Percentiles rank a stretch among this genome's conserved stretches.
Evolutionary conservation across 1,140 invertebrate species (phyloP).

Genomic region (Platyura marginata): DNA sequence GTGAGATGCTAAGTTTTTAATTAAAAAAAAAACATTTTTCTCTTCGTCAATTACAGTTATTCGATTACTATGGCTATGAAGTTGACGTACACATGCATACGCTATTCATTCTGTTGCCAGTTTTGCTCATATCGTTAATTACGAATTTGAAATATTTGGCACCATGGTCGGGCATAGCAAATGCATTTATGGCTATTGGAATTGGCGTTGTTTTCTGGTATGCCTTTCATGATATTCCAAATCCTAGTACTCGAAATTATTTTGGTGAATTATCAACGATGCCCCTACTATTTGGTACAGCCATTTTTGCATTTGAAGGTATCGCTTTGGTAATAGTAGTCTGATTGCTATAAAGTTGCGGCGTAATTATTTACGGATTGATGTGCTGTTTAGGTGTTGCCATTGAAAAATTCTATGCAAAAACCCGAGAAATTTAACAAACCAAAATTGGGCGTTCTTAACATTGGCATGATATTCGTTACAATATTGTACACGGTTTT

Average conservation of each 20-base stretch:
- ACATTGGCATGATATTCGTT: constrained; percentile 44
- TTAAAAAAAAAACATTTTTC: background rate
- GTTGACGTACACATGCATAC: constrained; percentile 46
- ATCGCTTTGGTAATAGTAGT: constrained; percentile 41
- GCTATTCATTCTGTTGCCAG: constrained; percentile 46
- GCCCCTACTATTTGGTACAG: constrained; percentile 57
- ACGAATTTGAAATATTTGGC: constrained; percentile 56
- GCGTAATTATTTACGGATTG: constrained; percentile 6
- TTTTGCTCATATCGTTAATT: constrained; percentile 53
- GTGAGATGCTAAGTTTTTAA: background rate
- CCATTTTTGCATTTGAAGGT: constrained; percentile 63
- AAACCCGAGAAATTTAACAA: constrained; percentile 54
- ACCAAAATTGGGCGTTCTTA: constrained; percentile 60
- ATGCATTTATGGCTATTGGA: constrained; percentile 44
- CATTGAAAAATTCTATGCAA: constrained; percentile 78
- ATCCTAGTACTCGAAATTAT: constrained; percentile 29
- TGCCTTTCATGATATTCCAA: constrained; percentile 43
- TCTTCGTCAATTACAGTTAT: constrained; percentile 30
- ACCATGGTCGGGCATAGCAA: constrained; percentile 52
- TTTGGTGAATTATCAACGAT: constrained; percentile 35
- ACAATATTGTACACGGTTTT: constrained; percentile 52
- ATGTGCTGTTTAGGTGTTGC: constrained; percentile 67
- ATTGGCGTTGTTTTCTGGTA: constrained; percentile 51
- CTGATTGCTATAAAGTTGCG: background rate
- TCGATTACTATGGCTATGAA: constrained; percentile 35